These are phyloP conservation scores for Odontamblyopus rebecca DNA, from an alignment of 2,797 vertebrate species.

Conservation along the genomic window DNA sequence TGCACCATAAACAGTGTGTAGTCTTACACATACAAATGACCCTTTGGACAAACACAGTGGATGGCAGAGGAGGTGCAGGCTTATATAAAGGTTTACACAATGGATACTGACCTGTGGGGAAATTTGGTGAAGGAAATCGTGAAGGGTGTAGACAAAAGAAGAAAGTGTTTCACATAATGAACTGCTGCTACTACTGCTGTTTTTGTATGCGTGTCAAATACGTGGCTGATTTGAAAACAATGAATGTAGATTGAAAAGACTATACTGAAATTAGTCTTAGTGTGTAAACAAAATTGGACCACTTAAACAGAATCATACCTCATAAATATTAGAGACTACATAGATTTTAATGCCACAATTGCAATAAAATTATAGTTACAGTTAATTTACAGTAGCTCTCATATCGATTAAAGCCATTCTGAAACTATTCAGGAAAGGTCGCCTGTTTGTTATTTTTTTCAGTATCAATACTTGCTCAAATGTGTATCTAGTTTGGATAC, in stretches of 20 bases:
- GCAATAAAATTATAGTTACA: too few species aligned
- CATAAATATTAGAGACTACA: not conserved
- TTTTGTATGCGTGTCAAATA: conserved; percentile 25
- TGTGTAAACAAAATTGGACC: conserved; percentile 36
- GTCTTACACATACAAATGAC: conserved; percentile 37
- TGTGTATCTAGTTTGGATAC: not conserved
- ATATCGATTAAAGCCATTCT: not conserved
- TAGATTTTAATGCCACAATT: too few species aligned
- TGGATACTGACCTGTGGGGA: conserved; percentile 17
- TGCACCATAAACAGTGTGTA: conserved; percentile 20
- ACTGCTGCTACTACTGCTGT: conserved; percentile 9
- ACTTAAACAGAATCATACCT: conserved; percentile 42
- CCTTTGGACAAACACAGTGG: conserved; percentile 13
- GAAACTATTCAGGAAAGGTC: not conserved
- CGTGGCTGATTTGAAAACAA: conserved; percentile 18
- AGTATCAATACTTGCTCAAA: not conserved
- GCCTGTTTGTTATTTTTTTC: not conserved
- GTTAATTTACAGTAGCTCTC: not conserved
- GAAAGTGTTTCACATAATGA: conserved; percentile 12
- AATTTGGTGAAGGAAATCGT: not conserved
- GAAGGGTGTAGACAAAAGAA: conserved; percentile 14
- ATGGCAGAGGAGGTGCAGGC: conserved; percentile 9
- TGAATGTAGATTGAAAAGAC: conserved; percentile 29
- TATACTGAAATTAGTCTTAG: not conserved
- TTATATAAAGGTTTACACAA: conserved; percentile 27